Base-by-base conservation (phyloP, 2,797 vertebrate species). In the Pelodytes ibericus region DNA sequence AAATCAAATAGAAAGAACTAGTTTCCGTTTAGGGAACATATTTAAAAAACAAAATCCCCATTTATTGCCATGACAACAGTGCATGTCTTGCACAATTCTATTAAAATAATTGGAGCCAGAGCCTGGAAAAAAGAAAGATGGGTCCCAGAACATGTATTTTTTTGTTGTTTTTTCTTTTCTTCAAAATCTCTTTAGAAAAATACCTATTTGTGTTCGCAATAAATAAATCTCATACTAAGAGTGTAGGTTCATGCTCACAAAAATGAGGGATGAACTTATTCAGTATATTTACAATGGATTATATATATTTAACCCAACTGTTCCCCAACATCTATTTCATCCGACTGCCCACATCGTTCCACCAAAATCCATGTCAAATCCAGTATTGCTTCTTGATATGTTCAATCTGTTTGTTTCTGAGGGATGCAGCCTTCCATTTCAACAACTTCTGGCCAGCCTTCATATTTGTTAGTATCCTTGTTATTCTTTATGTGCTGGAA, bases 351-450 rank as follows among this genome's bases (percentile, higher is more conserved):
- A 39, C 7, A 8, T 39, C 15, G 36, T 39, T 13, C 36, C 1
- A 8, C 1, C 36, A 2, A 8, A 39, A 39, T 39, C n/a, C n/a
- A 53, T 2, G 8, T 57, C 36, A 59, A 90, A 89, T 88, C 83
- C 81, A n/a, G 76, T 78, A 80, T 80, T 80, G 62, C 56, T 71
- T 73, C 73, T 2, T 53, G 24, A 64, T 2, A 11, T 18, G 10
- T 49, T 4, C 68, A 44, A 92, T 84, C 97, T n/a, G 93, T 91
- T 47, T 89, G 88, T 82, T 94, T 95, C 82, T 92, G 90, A 2
- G 97, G 96, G 67, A 99, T 92, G 82, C 97, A 99, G 9, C 97
- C 97, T 86, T 99, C 97, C 95, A 99, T 98, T 86, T 99, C 97
- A 71, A 99, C 88, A 73, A 99, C 97, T 74, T 98, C 97, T 0